Evolutionary conservation across 2,888 invertebrate species (phyloP).

Genomic region (Nymphalis polychloros): DNA sequence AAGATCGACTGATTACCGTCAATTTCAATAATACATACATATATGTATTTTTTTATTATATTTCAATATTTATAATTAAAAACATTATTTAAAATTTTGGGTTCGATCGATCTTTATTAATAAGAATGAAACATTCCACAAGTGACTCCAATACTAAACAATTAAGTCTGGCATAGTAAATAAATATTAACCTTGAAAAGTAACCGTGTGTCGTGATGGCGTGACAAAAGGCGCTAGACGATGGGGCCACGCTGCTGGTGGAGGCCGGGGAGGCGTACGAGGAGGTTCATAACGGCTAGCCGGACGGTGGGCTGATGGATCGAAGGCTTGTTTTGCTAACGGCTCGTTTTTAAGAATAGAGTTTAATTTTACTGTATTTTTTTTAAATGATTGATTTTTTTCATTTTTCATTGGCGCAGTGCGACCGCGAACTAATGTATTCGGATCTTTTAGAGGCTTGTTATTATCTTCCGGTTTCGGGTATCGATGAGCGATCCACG

Average conservation of each 20-base stretch:
- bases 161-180: constrained; percentile 41
- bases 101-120: constrained; percentile 27
- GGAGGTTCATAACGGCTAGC: constrained; percentile 89
- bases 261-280: constrained; percentile 79
- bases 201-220: constrained; percentile 85
- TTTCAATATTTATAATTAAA: constrained; percentile 6
- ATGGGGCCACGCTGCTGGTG: constrained; percentile 72
- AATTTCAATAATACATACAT: not conserved
- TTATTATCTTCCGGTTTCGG: constrained; percentile 87
- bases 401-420: constrained; percentile 70
- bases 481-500: constrained; percentile 91
- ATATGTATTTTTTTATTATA: not conserved
- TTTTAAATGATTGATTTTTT: constrained; percentile 60
- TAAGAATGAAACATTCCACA: constrained; percentile 22
- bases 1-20: constrained; percentile 34
- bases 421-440: constrained; percentile 54
- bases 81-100: not conserved
- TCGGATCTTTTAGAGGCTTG: constrained; percentile 80
- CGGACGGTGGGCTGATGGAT: constrained; percentile 88
- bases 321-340: constrained; percentile 86
- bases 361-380: constrained; percentile 73
- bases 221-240: constrained; percentile 72
- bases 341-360: constrained; percentile 75
- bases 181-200: constrained; percentile 85
- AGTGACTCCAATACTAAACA: constrained; percentile 73